Evolutionary conservation across 2,888 invertebrate genomes (phyloP).

Genomic region (Unio delphinus): DNA sequence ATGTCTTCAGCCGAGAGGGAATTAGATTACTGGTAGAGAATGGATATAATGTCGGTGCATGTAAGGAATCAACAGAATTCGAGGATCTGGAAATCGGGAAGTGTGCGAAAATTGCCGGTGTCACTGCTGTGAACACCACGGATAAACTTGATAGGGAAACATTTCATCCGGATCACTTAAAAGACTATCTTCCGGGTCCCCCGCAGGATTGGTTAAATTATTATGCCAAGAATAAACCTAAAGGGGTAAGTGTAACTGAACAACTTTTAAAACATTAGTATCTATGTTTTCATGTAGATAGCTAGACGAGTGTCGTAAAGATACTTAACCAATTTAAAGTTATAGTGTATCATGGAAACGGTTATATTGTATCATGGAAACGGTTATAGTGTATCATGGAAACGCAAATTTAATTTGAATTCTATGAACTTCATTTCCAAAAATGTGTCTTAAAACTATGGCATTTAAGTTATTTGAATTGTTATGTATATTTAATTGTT

Average conservation of each 20-base stretch:
- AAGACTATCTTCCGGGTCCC: conserved; percentile 31
- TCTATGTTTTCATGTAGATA: too few relatives aligned
- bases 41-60: conserved; percentile 23
- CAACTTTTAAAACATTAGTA: too few relatives aligned
- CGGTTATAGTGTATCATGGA: too few relatives aligned
- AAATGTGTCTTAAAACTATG: too few relatives aligned
- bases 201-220: conserved; percentile 32
- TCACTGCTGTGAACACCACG: conserved; percentile 24
- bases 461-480: too few relatives aligned
- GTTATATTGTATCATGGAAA: too few relatives aligned
- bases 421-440: too few relatives aligned
- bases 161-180: conserved; percentile 31
- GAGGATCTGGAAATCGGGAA: conserved; percentile 34
- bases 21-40: conserved; percentile 24
- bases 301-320: too few relatives aligned
- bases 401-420: too few relatives aligned
- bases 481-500: too few relatives aligned
- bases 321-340: too few relatives aligned
- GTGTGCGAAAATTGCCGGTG: conserved; percentile 26
- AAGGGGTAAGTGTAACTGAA: conserved; percentile 22
- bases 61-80: conserved; percentile 24
- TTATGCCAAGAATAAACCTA: conserved; percentile 34
- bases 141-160: conserved; percentile 33
- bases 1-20: conserved; percentile 30
- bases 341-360: too few relatives aligned